Conservation (phyloP, 1,140 invertebrate genomes). For the Patella vulgata region DNA sequence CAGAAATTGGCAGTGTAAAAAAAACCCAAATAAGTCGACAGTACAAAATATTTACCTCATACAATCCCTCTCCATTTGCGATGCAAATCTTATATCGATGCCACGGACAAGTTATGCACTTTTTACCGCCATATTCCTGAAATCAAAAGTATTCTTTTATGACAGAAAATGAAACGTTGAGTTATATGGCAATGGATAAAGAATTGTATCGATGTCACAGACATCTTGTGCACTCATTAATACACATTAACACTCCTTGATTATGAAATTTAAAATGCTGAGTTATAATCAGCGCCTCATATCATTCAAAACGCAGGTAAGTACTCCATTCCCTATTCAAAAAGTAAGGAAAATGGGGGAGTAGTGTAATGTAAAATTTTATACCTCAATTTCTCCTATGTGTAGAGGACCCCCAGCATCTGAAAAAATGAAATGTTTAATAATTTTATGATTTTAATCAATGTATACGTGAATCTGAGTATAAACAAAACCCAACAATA, state of each 20-base stretch:
- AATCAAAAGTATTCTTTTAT: slow-evolving; percentile 10
- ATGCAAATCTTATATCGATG: slow-evolving; percentile 47
- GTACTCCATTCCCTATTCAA: neutral
- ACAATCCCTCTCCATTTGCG: slow-evolving; percentile 41
- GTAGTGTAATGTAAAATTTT: too few species aligned
- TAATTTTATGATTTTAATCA: neutral
- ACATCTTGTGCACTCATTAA: too few species aligned
- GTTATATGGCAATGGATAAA: neutral
- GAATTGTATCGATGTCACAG: too few species aligned
- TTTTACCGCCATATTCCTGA: slow-evolving; percentile 39
- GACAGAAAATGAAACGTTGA: neutral
- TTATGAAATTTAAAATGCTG: too few species aligned
- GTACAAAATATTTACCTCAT: slow-evolving; percentile 29
- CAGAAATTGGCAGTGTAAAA: too few species aligned
- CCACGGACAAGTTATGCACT: slow-evolving; percentile 49
- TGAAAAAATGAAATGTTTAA: slow-evolving; percentile 15
- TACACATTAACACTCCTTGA: too few species aligned
- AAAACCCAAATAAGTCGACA: too few species aligned
- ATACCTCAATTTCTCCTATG: slow-evolving; percentile 50
- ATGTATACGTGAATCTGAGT: neutral
- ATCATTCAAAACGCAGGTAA: neutral
- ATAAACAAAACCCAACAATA: neutral
- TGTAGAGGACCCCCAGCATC: slow-evolving; percentile 51
- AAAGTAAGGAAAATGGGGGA: too few species aligned
- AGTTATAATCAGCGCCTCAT: too few species aligned